These are phyloP conservation scores for Epirrita christyi DNA, from an alignment of 2,888 invertebrate genomes.

Conservation along the genomic window DNA sequence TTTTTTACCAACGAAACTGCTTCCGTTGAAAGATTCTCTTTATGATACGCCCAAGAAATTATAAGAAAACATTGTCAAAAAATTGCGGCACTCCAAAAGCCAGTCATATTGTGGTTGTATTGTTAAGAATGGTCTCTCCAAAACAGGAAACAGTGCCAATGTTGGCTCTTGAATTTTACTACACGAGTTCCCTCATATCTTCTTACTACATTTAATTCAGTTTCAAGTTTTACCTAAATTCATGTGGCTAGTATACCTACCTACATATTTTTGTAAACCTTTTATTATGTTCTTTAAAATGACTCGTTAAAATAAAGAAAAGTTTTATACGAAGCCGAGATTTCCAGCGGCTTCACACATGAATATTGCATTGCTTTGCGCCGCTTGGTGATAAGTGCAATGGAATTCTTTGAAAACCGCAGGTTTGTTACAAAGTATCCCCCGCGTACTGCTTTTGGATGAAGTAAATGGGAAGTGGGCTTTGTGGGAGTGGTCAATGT, in stretches of 20 bases:
- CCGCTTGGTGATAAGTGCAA: conserved; percentile 5
- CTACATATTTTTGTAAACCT: no score
- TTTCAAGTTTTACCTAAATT: no score
- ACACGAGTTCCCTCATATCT: background rate
- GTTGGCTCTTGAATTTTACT: background rate
- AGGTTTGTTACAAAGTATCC: background rate
- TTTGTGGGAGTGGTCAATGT: no score
- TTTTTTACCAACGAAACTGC: background rate
- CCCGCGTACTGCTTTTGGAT: background rate
- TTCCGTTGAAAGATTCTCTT: background rate
- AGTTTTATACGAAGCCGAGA: background rate
- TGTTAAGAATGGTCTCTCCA: background rate
- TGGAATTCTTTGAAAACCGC: conserved; percentile 4
- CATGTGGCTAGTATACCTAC: no score
- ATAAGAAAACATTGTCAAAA: background rate
- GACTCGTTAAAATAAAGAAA: background rate
- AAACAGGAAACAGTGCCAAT: background rate
- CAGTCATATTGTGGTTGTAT: background rate
- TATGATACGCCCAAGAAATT: background rate
- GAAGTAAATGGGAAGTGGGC: no score
- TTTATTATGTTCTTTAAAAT: no score
- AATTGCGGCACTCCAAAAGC: background rate
- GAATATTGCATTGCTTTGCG: conserved; percentile 11
- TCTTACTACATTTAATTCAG: no score
- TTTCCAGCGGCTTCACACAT: background rate